These are phyloP conservation scores for Stegastes partitus DNA, from an alignment of 2,113 vertebrate species.

Conservation along the genomic window DNA sequence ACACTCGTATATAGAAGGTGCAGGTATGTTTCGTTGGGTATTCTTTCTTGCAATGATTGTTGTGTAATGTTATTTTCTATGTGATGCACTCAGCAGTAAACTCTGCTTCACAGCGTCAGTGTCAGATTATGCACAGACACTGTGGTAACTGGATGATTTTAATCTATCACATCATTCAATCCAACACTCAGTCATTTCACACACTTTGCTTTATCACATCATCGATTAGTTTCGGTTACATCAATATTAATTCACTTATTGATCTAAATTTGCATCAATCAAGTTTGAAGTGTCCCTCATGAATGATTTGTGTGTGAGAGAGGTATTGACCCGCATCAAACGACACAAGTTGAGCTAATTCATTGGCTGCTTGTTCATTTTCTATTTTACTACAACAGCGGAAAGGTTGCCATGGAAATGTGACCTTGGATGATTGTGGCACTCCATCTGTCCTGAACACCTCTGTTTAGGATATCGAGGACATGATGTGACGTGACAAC, in stretches of 20 bases:
- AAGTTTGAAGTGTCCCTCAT: conserved; percentile 28
- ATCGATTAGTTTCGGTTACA: conserved; percentile 19
- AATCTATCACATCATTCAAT: conserved; percentile 27
- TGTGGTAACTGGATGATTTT: conserved; percentile 40
- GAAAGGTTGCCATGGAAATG: conserved; percentile 59
- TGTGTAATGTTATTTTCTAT: conserved; percentile 49
- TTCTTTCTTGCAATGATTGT: conserved; percentile 9
- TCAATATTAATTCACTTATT: conserved; percentile 58
- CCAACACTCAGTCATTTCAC: not conserved
- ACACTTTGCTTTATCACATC: not conserved
- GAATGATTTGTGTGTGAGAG: not conserved
- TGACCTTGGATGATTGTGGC: conserved; percentile 26
- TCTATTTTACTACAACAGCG: conserved; percentile 17
- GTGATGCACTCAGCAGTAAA: conserved; percentile 15
- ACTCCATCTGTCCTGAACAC: conserved; percentile 28
- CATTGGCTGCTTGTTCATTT: conserved; percentile 35
- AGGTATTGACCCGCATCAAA: not conserved
- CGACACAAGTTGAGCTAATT: conserved; percentile 26
- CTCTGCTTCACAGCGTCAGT: conserved; percentile 27
- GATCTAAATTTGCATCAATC: conserved; percentile 44
- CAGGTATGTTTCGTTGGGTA: conserved; percentile 21
- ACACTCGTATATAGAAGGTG: not conserved
- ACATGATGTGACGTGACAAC: conserved; percentile 11
- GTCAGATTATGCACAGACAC: conserved; percentile 37
- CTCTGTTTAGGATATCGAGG: conserved; percentile 22